phyloP scores from a whole-genome alignment of 2,113 vertebrate species.

The Apteryx owenii region DNA sequence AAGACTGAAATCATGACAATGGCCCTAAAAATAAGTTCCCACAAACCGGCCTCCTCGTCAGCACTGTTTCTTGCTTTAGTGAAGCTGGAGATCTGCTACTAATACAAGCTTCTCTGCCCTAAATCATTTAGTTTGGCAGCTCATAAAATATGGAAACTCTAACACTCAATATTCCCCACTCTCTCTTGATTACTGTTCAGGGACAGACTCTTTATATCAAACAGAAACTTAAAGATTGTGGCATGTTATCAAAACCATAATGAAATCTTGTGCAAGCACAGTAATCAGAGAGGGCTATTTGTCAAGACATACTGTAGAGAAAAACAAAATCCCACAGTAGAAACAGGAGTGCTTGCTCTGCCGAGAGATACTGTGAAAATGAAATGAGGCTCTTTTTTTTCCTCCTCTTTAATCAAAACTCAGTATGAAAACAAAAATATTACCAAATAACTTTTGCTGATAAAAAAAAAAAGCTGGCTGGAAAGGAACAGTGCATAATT shows the following conservation, averaged over 20 bases:
- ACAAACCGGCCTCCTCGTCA: constrained; percentile 43
- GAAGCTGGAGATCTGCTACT: constrained; percentile 69
- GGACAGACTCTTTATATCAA: constrained; percentile 69
- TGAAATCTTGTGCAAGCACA: constrained; percentile 69
- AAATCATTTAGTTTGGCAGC: constrained; percentile 74
- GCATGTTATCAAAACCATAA: constrained; percentile 76
- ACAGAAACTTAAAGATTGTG: constrained; percentile 70
- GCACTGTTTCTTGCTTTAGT: constrained; percentile 38
- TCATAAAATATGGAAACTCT: constrained; percentile 72
- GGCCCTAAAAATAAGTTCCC: constrained; percentile 55
- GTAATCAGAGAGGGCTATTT: constrained; percentile 74
- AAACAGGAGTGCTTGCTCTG: constrained; percentile 59
- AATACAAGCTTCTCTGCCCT: constrained; percentile 49
- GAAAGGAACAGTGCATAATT: constrained; percentile 37
- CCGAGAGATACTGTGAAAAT: constrained; percentile 62
- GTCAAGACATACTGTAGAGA: constrained; percentile 65
- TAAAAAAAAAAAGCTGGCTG: constrained; percentile 35
- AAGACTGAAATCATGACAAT: constrained; percentile 31
- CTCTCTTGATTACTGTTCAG: constrained; percentile 59
- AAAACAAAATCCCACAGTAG: constrained; percentile 74
- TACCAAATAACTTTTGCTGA: constrained; percentile 58
- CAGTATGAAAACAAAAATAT: constrained; percentile 64
- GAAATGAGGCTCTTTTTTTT: constrained; percentile 53
- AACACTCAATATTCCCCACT: constrained; percentile 71
- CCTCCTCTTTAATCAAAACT: constrained; percentile 64